A percentile compares a stretch with the other conserved stretches of the same genome.
Conservation (phyloP, 2,888 invertebrate species). For the Diabrotica balteata region DNA sequence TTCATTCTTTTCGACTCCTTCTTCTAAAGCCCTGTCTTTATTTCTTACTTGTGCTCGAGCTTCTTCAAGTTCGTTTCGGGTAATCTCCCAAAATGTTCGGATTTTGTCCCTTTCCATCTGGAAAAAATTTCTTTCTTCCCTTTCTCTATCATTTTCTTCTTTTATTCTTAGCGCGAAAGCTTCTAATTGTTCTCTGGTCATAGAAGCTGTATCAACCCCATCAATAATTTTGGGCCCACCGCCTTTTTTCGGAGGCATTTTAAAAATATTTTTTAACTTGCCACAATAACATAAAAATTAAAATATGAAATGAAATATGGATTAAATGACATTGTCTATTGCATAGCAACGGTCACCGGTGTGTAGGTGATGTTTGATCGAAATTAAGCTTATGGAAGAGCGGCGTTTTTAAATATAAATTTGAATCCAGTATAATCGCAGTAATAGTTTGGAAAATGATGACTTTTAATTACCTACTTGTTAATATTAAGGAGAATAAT, state of each 20-base stretch:
- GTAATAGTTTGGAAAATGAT: too few relatives aligned
- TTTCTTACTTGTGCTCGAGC: constrained; percentile 75
- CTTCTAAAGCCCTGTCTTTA: constrained; percentile 88
- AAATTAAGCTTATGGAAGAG: neutral
- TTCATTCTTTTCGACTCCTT: constrained; percentile 86
- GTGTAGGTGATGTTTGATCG: constrained; percentile 4
- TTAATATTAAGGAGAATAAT: too few relatives aligned
- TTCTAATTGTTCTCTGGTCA: constrained; percentile 92
- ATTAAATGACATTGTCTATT: constrained; percentile 10
- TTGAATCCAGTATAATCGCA: neutral
- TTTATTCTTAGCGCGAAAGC: constrained; percentile 84
- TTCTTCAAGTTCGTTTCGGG: constrained; percentile 87
- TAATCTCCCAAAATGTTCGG: constrained; percentile 95
- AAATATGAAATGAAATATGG: constrained; percentile 5
- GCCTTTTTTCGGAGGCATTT: constrained; percentile 51
- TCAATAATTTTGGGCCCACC: constrained; percentile 69
- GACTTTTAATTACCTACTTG: too few relatives aligned
- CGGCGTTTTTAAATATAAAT: neutral
- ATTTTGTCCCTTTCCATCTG: constrained; percentile 95
- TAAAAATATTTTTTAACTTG: constrained; percentile 1
- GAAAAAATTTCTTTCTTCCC: constrained; percentile 95
- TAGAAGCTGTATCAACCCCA: constrained; percentile 90
- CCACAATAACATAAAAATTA: neutral
- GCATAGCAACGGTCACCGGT: neutral
- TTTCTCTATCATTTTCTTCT: constrained; percentile 90